These are phyloP conservation scores for Siniperca scherzeri DNA, from an alignment of 2,797 vertebrate genomes.

Conservation along the genomic window DNA sequence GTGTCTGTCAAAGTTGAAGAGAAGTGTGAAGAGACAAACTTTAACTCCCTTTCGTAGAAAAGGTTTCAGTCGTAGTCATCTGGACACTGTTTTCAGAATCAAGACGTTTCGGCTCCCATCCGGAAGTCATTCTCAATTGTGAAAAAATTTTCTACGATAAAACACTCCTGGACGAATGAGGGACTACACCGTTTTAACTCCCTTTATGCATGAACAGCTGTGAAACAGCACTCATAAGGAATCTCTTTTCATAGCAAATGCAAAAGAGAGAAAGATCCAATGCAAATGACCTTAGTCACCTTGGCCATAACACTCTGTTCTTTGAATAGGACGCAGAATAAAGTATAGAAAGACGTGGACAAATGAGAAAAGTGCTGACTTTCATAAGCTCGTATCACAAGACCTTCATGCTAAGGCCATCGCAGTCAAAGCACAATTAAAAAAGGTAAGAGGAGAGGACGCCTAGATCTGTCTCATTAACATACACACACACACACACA, in stretches of 20 bases:
- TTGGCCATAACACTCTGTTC: conserved; percentile 47
- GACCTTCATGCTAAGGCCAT: conserved; percentile 54
- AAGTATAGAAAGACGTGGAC: neutral
- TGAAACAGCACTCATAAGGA: neutral
- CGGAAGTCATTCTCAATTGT: too few species aligned
- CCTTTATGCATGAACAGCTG: neutral
- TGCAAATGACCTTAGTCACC: neutral
- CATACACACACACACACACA: too few species aligned
- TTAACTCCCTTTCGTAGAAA: neutral
- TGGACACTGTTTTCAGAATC: too few species aligned
- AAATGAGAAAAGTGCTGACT: conserved; percentile 35
- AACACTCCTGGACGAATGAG: too few species aligned
- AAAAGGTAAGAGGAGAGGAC: too few species aligned
- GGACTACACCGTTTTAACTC: too few species aligned
- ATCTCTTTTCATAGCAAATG: neutral
- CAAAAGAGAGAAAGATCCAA: neutral
- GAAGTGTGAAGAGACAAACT: neutral
- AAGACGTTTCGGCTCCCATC: too few species aligned
- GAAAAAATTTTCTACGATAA: too few species aligned
- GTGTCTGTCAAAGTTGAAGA: conserved; percentile 1
- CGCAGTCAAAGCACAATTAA: conserved; percentile 53
- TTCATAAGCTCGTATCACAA: conserved; percentile 55
- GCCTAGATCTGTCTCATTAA: too few species aligned
- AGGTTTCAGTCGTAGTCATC: too few species aligned
- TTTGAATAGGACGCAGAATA: conserved; percentile 10